These are phyloP conservation scores for Macrotus californicus DNA, from an alignment of 2,113 vertebrate species.

Conservation along the genomic window DNA sequence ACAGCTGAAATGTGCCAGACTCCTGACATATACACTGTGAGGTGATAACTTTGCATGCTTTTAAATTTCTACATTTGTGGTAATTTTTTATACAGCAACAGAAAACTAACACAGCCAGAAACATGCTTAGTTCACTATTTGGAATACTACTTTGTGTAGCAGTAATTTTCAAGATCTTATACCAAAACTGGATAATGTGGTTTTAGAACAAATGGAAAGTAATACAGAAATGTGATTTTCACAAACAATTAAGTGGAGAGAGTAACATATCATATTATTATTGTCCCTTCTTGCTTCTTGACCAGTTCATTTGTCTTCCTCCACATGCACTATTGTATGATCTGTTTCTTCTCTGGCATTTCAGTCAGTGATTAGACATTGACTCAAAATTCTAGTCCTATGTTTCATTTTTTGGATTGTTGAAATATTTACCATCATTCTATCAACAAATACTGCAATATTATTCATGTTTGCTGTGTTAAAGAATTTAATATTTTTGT, in stretches of 20 bases:
- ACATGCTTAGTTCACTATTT: background rate
- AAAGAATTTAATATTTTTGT: background rate
- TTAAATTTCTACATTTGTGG: background rate
- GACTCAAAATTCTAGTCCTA: constrained; percentile 10
- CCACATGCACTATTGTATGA: background rate
- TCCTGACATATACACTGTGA: background rate
- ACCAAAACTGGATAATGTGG: background rate
- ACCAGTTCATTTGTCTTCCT: background rate
- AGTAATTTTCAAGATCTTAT: background rate
- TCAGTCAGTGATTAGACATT: background rate
- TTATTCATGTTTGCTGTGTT: background rate
- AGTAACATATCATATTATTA: background rate
- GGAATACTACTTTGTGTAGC: background rate
- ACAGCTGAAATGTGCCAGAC: background rate
- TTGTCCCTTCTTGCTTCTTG: constrained; percentile 29
- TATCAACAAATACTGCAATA: background rate
- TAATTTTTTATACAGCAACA: background rate
- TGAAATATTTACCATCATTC: background rate
- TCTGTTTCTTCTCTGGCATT: background rate
- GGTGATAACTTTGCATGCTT: background rate
- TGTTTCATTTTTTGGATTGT: constrained; percentile 10
- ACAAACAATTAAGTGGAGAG: constrained; percentile 23
- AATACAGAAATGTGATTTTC: background rate
- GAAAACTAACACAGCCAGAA: background rate
- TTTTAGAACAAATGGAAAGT: constrained; percentile 39